These are phyloP conservation scores for Prosapia bicincta DNA, from an alignment of 2,888 invertebrate genomes.

Conservation along the genomic window DNA sequence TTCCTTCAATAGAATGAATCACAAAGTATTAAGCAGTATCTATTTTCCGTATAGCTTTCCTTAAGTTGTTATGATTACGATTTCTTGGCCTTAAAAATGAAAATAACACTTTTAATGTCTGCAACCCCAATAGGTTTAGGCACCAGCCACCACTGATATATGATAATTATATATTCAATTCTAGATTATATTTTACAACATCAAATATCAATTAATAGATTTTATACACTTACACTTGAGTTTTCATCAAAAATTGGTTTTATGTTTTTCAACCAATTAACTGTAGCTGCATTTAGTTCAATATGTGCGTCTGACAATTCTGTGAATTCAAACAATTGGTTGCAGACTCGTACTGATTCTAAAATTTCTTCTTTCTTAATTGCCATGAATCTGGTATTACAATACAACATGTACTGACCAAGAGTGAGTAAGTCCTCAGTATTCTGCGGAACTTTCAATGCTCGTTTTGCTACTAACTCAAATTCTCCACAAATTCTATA, in stretches of 20 bases:
- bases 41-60: too few relatives aligned
- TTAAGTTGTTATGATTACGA: too few relatives aligned
- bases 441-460: constrained; percentile 68
- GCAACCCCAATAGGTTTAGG: too few relatives aligned
- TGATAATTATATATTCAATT: too few relatives aligned
- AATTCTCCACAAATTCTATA: constrained; percentile 53
- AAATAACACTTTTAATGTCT: too few relatives aligned
- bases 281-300: constrained; percentile 72
- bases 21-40: too few relatives aligned
- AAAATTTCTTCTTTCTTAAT: constrained; percentile 67
- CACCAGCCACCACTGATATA: too few relatives aligned
- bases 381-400: constrained; percentile 67
- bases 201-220: too few relatives aligned
- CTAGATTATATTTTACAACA: too few relatives aligned
- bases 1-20: too few relatives aligned
- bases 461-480: constrained; percentile 63
- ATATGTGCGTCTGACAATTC: constrained; percentile 69
- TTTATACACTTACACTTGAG: constrained; percentile 33
- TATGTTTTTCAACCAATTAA: constrained; percentile 79
- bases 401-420: constrained; percentile 75
- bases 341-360: constrained; percentile 60
- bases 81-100: too few relatives aligned
- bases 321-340: constrained; percentile 72
- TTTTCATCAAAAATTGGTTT: constrained; percentile 72
- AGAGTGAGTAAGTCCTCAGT: constrained; percentile 75